Evolutionary conservation across 2,888 invertebrate species (phyloP), one percentile per base, ranked within the genome.

Genomic region (Himalopsyche anomala): DNA sequence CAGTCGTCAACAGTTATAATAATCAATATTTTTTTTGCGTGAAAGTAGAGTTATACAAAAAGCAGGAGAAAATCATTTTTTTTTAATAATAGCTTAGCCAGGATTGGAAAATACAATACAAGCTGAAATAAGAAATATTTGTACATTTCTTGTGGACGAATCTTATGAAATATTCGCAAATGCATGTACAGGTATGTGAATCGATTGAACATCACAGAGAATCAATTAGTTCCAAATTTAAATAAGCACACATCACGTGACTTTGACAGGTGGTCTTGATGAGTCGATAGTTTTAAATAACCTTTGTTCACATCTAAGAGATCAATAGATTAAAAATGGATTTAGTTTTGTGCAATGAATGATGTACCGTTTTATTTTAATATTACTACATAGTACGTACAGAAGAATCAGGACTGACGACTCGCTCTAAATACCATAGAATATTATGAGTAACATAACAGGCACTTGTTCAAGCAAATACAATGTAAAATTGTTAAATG

Each of bases 271-370:
- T 19, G 62, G 12, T 19, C 62, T 8, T 19, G 62, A 62, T 62
- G 62, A 15, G 51, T 28, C 56, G 56, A 17, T 56, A 5, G 17
- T 19, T 56, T n/a, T 19, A 62, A 62, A 62, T 62, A 62, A 19
- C 11, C 19, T 19, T 62, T n/a, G n/a, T 56, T 19, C 62, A 8
- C 28, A 62, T 62, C 62, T 51, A 28, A 62, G 62, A 62, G 62
- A 62, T 62, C 62, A 11, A 62, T 62, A 19, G 62, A 62, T 62
- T 62, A 62, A 62, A 62, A 62, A 62, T 28, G 62, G n/a, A 62
- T 62, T 62, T 19, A 62, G 62, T 19, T 19, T 62, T 62, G 62
- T 62, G 9, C 15, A 62, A 62, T 62, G n/a, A 62, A 62, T 19
- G 19, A 62, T 62, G 62, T 62, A 62, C 62, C 62, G 62, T 62